Evolutionary conservation across 2,888 invertebrate genomes (phyloP), one percentile per base, ranked within the genome.

Genomic region (Agrypnus murinus): DNA sequence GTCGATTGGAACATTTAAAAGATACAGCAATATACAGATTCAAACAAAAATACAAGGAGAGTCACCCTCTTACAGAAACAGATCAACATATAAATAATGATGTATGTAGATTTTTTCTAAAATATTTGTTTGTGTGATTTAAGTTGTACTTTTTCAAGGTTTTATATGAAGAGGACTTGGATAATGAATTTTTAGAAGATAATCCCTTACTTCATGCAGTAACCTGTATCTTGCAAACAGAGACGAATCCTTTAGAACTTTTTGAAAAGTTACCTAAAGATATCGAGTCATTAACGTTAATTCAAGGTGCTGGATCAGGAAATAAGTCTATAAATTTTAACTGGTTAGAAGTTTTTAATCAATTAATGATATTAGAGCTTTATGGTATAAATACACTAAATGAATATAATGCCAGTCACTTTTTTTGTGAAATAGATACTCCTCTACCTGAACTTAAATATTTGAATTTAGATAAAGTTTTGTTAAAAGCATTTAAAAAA

Each of bases 301-400:
- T 91, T 8, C 90, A 91, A 79, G 88, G 88, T 12, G 86, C 86
- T n/a, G 85, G 86, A 72, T 85, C 86, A 0, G 87, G 85, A n/a
- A 84, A 85, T 71, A 84, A 87, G 70, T 82, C 84, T 15, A 74
- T 88, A 6, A 85, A 84, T 76, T 84, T 87, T n/a, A 83, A 85
- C 60, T 83, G 86, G 63, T 82, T 89, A 53, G 79, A 84, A 65
- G 82, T 83, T 68, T 87, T 90, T 64, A 78, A 84, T 46, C 87
- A 89, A 70, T 82, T 92, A 38, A 84, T 86, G 75, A 89, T 89
- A 1, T 81, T 92, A 48, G 91, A 92, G 79, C 84, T 92, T 55
- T 88, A 90, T 71, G 92, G 92, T 6, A 86, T 84, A 1, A 86
- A 86, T 74, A 79, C 82, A 43, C 75, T 81, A 32, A 78, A 79